phyloP scores from a whole-genome alignment of 2,113 vertebrate species.

The Varanus salvator region DNA sequence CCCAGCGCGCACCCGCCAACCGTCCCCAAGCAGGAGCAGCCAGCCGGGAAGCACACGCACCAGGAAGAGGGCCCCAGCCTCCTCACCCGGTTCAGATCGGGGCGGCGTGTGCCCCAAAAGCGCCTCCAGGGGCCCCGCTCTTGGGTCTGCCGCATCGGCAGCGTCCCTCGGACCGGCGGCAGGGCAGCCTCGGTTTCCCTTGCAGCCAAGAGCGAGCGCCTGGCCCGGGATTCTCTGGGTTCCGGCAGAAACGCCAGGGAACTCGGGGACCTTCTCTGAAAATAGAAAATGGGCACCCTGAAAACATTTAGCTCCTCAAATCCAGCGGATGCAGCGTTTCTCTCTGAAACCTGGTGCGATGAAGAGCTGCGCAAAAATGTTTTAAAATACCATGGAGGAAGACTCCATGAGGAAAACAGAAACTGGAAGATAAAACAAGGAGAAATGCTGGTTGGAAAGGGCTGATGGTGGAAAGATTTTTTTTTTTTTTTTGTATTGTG shows the following conservation, averaged over 20 bases:
- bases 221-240: not conserved
- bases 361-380: not conserved
- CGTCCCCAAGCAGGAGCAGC: no score
- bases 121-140: not conserved
- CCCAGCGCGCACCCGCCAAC: not conserved
- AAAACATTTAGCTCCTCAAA: not conserved
- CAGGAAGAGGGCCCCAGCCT: not conserved
- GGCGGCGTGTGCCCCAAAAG: not conserved
- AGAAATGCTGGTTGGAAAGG: not conserved
- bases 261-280: not conserved
- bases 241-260: no score
- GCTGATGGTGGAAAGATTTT: not conserved
- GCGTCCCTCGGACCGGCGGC: not conserved
- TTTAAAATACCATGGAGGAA: not conserved
- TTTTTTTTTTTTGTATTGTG: no score
- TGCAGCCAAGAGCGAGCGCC: not conserved
- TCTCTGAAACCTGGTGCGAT: not conserved
- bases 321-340: not conserved
- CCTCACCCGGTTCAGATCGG: not conserved
- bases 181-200: not conserved
- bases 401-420: not conserved
- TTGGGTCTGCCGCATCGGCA: not conserved
- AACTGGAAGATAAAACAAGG: not conserved
- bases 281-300: no score
- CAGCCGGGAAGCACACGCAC: no score